phyloP scores from a whole-genome alignment of 2,797 vertebrate species.

The Paguma larvata region DNA sequence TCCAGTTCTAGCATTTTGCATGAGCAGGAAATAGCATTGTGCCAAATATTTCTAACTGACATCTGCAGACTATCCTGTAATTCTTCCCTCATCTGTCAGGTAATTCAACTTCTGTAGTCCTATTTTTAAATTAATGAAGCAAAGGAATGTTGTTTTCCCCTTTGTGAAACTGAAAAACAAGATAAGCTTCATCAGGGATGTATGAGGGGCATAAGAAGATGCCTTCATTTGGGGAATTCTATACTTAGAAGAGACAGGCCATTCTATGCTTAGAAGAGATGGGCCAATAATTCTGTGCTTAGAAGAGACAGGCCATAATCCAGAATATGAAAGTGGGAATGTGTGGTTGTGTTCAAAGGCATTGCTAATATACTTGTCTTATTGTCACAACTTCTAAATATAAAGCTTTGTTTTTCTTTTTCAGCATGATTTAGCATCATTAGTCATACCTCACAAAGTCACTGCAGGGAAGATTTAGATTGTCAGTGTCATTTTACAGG shows the following conservation, averaged over 20 bases:
- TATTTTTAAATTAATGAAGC: constrained; percentile 72
- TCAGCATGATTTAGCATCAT: background rate
- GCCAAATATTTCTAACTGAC: constrained; percentile 64
- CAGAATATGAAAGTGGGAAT: background rate
- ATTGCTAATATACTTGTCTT: background rate
- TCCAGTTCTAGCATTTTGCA: constrained; percentile 40
- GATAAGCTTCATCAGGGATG: background rate
- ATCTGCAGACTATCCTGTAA: constrained; percentile 57
- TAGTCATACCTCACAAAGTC: constrained; percentile 53
- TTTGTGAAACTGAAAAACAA: constrained; percentile 48
- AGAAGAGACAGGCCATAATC: background rate
- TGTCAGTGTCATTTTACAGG: constrained; percentile 26
- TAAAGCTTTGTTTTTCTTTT: background rate
- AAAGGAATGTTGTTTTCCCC: constrained; percentile 13
- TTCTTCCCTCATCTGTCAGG: constrained; percentile 63
- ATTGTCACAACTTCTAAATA: constrained; percentile 25
- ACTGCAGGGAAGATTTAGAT: constrained; percentile 33
- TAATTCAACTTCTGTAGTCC: constrained; percentile 52
- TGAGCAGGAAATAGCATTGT: constrained; percentile 34
- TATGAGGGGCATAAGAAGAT: background rate
- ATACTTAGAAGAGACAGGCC: background rate
- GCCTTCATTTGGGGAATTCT: background rate
- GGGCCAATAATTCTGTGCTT: background rate
- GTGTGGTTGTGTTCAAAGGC: background rate
- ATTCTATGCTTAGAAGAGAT: too few relatives aligned